Evolutionary conservation across 2,797 vertebrate genomes (phyloP).

Genomic region (Sebastes taczanowskii): DNA sequence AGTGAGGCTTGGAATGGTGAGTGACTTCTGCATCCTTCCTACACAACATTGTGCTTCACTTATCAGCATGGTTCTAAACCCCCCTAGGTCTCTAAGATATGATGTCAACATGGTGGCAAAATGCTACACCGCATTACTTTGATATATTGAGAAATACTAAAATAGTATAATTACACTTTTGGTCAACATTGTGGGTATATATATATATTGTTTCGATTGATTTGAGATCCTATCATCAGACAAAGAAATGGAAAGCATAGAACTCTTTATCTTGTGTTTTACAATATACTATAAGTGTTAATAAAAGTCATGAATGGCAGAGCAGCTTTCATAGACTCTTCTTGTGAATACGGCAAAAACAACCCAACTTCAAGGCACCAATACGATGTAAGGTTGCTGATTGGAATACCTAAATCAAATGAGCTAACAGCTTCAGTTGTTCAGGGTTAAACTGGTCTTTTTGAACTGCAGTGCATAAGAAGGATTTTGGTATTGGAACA

Average conservation of each 20-base stretch:
- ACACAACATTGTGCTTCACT: not conserved
- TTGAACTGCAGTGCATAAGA: not conserved
- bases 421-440: not conserved
- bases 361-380: not conserved
- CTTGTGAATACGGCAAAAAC: not conserved
- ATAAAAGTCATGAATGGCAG: not conserved
- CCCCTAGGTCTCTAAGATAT: not conserved
- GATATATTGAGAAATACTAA: not conserved
- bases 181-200: not conserved
- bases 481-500: not conserved
- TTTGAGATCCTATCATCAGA: not conserved
- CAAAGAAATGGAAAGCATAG: not conserved
- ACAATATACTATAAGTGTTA: not conserved
- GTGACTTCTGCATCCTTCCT: constrained; percentile 33
- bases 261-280: not conserved
- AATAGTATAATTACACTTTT: not conserved
- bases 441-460: not conserved
- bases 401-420: not conserved
- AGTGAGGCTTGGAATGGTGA: constrained; percentile 97
- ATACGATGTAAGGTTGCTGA: not conserved
- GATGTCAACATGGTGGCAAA: not conserved
- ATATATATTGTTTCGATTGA: not conserved
- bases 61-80: not conserved
- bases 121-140: not conserved
- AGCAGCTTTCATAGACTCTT: not conserved